Evolutionary conservation across 1,140 invertebrate genomes (phyloP), one percentile per base, ranked within the genome.

Genomic region (Trinorchestia longiramus): DNA sequence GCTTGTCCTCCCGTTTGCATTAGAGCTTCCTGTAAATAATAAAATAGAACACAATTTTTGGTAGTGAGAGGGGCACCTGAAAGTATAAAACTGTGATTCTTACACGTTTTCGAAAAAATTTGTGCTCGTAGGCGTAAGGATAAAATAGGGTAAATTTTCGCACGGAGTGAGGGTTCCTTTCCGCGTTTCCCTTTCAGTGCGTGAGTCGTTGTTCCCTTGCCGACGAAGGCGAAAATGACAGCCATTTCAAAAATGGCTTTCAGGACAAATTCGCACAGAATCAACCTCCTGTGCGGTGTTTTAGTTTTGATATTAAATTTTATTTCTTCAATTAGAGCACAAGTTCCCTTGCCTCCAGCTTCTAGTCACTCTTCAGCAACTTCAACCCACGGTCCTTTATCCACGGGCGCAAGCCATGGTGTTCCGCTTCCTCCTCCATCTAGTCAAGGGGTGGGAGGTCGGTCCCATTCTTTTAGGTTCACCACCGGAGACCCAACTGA

Each of bases 111-210:
- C 43, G 42, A 11, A 8, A 42, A 43, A 90, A 42, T 41, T 90
- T 90, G 62, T 77, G 62, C 28, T 36, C 28, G 62, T 77, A 77
- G 62, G 62, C 88, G 36, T 41, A 90, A 43, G 15, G 41, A 42
- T 90, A 42, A 42, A 90, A 28, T 90, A 90, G 43, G 88, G n/a
- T 43, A 3, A 90, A 43, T 90, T 77, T 77, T 77, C 62, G 15
- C 62, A 43, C 88, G 43, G 88, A 41, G 88, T 90, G 43, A 43
- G n/a, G 88, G 4, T 43, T 43, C 15, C 88, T 42, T 90, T 43
- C 88, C 41, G 88, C n/a, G 88, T 90, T 90, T 90, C 88, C 8
- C 88, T 90, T 90, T 90, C 88, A 11, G 88, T 43, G 88, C 88
- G 88, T 90, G 88, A 90, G 41, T 90, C 88, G 36, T n/a, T n/a